Conservation (phyloP, 1,140 invertebrate species). For the Leptinotarsa undecemlineata region DNA sequence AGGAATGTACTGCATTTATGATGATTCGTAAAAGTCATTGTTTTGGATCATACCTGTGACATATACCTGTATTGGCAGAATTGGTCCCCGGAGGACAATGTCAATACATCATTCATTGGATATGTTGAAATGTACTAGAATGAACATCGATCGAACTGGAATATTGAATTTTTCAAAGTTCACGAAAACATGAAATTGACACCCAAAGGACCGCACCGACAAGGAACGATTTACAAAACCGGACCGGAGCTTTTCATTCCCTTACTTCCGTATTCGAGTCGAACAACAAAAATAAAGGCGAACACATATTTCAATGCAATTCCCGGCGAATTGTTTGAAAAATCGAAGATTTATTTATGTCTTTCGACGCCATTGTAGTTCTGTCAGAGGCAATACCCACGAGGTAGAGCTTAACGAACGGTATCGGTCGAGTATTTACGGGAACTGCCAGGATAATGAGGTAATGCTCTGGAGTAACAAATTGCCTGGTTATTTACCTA, state of each 20-base stretch:
- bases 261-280: not conserved
- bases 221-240: not conserved
- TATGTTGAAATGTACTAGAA: too few species aligned
- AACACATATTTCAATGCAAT: constrained; percentile 31
- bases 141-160: too few species aligned
- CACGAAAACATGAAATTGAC: too few species aligned
- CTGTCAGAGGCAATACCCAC: constrained; percentile 26
- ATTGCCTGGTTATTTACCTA: constrained; percentile 39
- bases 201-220: too few species aligned
- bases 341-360: constrained; percentile 33
- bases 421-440: not conserved
- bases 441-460: constrained; percentile 27
- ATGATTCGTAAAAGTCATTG: too few species aligned
- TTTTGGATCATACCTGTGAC: too few species aligned
- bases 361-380: constrained; percentile 33
- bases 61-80: too few species aligned
- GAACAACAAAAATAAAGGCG: constrained; percentile 17
- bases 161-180: too few species aligned
- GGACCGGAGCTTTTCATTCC: not conserved
- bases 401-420: not conserved
- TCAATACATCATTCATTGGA: too few species aligned
- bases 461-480: constrained; percentile 30
- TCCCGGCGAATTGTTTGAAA: constrained; percentile 28
- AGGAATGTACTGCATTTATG: too few species aligned
- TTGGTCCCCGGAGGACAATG: too few species aligned